Percentiles rank a stretch among this genome's conserved stretches.
Evolutionary conservation across 2,888 invertebrate species (phyloP).

Genomic region (Chrysodeixis includens): DNA sequence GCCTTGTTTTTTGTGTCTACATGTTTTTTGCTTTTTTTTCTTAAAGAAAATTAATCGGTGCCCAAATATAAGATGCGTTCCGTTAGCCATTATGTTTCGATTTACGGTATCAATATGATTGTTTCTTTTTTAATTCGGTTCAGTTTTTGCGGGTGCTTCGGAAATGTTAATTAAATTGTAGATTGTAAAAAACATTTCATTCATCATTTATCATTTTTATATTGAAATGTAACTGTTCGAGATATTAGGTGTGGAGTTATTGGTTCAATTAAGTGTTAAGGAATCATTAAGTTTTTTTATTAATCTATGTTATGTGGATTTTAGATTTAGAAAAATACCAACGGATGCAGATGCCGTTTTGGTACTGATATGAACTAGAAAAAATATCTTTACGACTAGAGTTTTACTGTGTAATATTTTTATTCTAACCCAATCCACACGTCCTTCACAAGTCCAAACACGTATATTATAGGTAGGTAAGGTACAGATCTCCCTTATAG

Average conservation of each 20-base stretch:
- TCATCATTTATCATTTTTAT: conserved; percentile 43
- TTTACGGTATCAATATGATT: conserved; percentile 67
- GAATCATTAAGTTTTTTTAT: not conserved
- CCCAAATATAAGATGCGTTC: conserved; percentile 68
- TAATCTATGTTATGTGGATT: too few relatives aligned
- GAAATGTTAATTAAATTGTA: conserved; percentile 46
- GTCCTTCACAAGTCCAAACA: too few relatives aligned
- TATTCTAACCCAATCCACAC: too few relatives aligned
- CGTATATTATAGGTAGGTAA: too few relatives aligned
- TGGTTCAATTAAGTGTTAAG: not conserved
- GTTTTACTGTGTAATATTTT: too few relatives aligned
- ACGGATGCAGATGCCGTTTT: too few relatives aligned
- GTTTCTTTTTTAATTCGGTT: conserved; percentile 44
- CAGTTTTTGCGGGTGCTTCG: conserved; percentile 20
- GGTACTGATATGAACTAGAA: too few relatives aligned
- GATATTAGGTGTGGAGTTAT: not conserved
- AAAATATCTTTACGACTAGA: too few relatives aligned
- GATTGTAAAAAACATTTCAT: conserved; percentile 14
- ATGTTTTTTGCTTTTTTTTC: conserved; percentile 57
- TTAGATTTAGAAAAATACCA: too few relatives aligned
- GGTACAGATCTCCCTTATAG: too few relatives aligned
- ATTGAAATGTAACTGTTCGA: conserved; percentile 20
- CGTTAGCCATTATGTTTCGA: conserved; percentile 75
- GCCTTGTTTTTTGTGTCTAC: conserved; percentile 68
- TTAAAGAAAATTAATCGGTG: conserved; percentile 73